Conservation (phyloP, 2,888 invertebrate genomes). For the Mechanitis messenoides region DNA sequence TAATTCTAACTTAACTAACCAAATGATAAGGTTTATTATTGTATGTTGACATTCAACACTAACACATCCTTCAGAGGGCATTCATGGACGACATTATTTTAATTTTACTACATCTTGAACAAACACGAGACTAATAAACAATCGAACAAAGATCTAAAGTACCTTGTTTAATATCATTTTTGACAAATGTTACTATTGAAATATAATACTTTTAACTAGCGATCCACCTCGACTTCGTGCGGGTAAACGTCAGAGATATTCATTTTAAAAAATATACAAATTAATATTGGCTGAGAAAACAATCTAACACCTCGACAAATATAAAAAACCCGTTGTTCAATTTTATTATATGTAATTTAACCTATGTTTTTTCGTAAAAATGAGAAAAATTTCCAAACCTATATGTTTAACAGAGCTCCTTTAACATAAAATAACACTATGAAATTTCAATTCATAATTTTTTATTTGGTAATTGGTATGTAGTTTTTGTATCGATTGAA, state of each 20-base stretch:
- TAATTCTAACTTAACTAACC: constrained; percentile 30
- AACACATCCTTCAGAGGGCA: constrained; percentile 32
- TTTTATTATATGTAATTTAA: too few species aligned
- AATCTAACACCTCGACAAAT: too few species aligned
- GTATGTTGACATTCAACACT: constrained; percentile 12
- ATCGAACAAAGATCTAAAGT: constrained; percentile 62
- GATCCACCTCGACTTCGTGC: constrained; percentile 6
- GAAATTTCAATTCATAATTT: too few species aligned
- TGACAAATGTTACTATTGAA: constrained; percentile 43
- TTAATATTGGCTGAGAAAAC: too few species aligned
- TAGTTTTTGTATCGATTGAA: too few species aligned
- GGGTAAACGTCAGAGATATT: too few species aligned
- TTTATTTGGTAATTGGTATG: too few species aligned
- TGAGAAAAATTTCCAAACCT: too few species aligned
- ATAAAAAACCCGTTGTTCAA: background rate
- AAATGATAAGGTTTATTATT: constrained; percentile 32
- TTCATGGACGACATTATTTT: constrained; percentile 60
- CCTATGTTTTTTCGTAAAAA: too few species aligned
- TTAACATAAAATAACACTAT: too few species aligned
- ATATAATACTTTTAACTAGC: constrained; percentile 30
- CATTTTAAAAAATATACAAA: too few species aligned
- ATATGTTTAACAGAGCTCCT: too few species aligned
- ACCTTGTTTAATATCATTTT: constrained; percentile 64
- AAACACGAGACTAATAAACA: constrained; percentile 66
- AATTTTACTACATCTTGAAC: constrained; percentile 68